phyloP scores from a whole-genome alignment of 2,797 vertebrate species.

The Onychomys leucogaster region DNA sequence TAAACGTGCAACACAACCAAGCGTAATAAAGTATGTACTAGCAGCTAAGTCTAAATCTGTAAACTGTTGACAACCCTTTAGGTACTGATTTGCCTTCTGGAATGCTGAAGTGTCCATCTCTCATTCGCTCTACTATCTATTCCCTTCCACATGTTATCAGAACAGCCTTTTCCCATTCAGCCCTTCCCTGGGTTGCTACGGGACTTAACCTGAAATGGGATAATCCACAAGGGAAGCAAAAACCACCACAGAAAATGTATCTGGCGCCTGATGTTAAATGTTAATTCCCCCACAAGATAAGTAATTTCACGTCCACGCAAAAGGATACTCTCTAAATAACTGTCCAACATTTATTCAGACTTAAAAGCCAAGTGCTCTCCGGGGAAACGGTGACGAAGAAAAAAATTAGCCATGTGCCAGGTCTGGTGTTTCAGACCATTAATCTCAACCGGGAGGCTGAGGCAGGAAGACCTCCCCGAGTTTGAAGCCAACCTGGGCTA shows the following conservation, averaged over 20 bases:
- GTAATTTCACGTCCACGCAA: neutral
- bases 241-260: neutral
- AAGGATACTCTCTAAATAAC: conserved; percentile 28
- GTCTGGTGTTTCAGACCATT: neutral
- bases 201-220: neutral
- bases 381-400: too few relatives aligned
- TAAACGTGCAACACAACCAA: neutral
- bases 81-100: neutral
- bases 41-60: conserved; percentile 14
- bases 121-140: conserved; percentile 3
- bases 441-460: neutral
- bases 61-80: neutral
- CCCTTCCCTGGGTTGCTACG: neutral
- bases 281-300: conserved; percentile 4
- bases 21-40: neutral
- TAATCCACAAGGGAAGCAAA: neutral
- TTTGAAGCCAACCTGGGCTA: neutral
- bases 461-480: neutral
- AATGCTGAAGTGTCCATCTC: conserved; percentile 9
- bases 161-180: conserved; percentile 2
- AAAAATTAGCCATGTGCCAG: neutral
- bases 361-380: conserved; percentile 16
- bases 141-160: conserved; percentile 3
- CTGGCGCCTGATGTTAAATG: neutral
- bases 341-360: conserved; percentile 26